Conservation (phyloP, 2,888 invertebrate species). For the Erynnis tages region DNA sequence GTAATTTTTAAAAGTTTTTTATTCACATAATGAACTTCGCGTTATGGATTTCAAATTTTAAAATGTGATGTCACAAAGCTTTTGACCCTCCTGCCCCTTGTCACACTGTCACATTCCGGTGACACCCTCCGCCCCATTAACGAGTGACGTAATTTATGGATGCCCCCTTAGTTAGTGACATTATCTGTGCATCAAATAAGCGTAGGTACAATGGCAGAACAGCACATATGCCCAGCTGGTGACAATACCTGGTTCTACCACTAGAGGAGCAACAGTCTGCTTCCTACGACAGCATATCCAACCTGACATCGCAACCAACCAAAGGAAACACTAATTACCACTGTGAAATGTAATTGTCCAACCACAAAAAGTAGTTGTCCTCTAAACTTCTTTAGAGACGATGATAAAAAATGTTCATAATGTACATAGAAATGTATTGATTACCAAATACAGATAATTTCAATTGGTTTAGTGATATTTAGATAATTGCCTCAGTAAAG, state of each 20-base stretch:
- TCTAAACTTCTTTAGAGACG: background rate
- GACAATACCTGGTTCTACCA: constrained; percentile 51
- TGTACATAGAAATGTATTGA: background rate
- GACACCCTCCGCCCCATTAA: no score
- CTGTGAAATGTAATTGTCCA: no score
- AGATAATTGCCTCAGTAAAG: constrained; percentile 9
- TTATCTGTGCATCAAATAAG: constrained; percentile 15
- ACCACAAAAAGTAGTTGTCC: constrained; percentile 1
- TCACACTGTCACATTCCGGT: no score
- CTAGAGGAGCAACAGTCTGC: constrained; percentile 54
- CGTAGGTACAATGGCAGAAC: constrained; percentile 43
- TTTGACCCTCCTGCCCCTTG: no score
- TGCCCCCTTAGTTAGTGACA: no score
- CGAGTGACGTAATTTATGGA: no score
- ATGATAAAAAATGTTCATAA: background rate
- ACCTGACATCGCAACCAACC: constrained; percentile 45
- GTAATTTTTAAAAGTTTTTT: no score
- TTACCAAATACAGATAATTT: background rate
- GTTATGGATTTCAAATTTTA: no score
- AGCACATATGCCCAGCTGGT: constrained; percentile 46
- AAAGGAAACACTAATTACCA: constrained; percentile 29
- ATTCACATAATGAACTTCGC: no score
- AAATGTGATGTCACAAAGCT: no score
- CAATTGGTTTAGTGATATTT: background rate
- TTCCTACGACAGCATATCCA: constrained; percentile 67